Base-by-base conservation (phyloP, 2,888 invertebrate genomes). In the Octodonta nipae region DNA sequence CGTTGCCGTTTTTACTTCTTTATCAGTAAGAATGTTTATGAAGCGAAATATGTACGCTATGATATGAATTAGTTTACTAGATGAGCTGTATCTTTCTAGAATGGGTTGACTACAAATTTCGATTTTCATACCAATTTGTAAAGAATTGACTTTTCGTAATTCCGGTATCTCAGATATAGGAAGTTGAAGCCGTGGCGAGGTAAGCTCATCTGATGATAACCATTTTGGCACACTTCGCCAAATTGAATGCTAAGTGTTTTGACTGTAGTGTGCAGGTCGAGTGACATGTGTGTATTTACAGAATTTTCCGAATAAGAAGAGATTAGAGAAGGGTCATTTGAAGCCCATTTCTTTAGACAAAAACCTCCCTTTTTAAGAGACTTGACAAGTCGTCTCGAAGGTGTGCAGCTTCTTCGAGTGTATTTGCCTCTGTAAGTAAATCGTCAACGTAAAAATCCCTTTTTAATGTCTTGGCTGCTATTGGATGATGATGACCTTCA, bases 211-310 rank as follows among this genome's bases (percentile, higher is more conserved):
- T 10, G 11, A 6, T 24, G 11, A 12, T 30, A 40, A 26, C 32
- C 34, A 40, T 16, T 14, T 17, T 3, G 38, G 37, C 10, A 37
- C 35, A 28, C 16, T 20, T 15, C 20, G 36, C 41, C 41, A 41
- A 12, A 35, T 11, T 10, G 6, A n/a, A 26, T 11, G 5, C 26
- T 10, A 5, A 26, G 10, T 6, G 26, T 26, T 26, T 26, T 26
- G 10, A 26, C 10, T 6, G 12, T 6, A 5, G n/a, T 6, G 10
- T n/a, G 6, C 5, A 5, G 26, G 10, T 26, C 26, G 5, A 10
- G 10, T n/a, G 12, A 26, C 12, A 26, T n/a, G n/a, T 26, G n/a
- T 6, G 12, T 5, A 11, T 10, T n/a, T 26, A 6, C 12, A 5
- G 26, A 10, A 10, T 11, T 5, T 26, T 26, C 26, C n/a, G 6